Conservation (phyloP, 2,888 invertebrate genomes). For the Cephus spinipes region DNA sequence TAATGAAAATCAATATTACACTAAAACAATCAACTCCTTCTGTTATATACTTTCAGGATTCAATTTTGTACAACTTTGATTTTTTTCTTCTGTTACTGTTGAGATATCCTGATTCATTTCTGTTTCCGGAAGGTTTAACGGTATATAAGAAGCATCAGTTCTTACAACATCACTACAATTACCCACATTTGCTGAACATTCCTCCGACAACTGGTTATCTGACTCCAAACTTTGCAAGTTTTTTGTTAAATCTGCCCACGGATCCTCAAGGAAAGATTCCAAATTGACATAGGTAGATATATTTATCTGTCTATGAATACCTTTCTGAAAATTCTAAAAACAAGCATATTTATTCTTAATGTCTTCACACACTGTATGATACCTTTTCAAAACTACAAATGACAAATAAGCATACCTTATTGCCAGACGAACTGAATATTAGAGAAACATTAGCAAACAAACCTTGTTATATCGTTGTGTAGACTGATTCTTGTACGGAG, state of each 20-base stretch:
- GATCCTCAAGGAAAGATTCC: conserved; percentile 51
- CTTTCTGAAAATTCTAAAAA: conserved; percentile 40
- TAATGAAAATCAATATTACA: background rate
- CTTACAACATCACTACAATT: background rate
- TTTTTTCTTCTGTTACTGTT: background rate
- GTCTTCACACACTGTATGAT: background rate
- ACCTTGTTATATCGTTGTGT: background rate
- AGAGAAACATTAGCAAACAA: background rate
- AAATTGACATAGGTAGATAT: conserved; percentile 49
- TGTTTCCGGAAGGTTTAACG: background rate
- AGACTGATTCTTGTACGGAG: background rate
- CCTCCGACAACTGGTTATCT: background rate
- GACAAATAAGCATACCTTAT: background rate
- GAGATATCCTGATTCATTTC: background rate
- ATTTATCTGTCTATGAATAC: conserved; percentile 29
- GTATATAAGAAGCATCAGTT: background rate
- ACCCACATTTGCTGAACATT: background rate
- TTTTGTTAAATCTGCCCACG: conserved; percentile 47
- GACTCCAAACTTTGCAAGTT: background rate
- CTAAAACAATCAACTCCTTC: background rate
- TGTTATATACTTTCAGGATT: background rate
- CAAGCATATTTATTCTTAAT: background rate
- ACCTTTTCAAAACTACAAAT: background rate
- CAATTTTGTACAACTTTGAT: background rate
- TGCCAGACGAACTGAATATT: background rate